A percentile compares a stretch with the other conserved stretches of the same genome.
These are phyloP conservation scores for Acleris sparsana DNA, from an alignment of 2,888 invertebrate genomes.

Conservation along the genomic window DNA sequence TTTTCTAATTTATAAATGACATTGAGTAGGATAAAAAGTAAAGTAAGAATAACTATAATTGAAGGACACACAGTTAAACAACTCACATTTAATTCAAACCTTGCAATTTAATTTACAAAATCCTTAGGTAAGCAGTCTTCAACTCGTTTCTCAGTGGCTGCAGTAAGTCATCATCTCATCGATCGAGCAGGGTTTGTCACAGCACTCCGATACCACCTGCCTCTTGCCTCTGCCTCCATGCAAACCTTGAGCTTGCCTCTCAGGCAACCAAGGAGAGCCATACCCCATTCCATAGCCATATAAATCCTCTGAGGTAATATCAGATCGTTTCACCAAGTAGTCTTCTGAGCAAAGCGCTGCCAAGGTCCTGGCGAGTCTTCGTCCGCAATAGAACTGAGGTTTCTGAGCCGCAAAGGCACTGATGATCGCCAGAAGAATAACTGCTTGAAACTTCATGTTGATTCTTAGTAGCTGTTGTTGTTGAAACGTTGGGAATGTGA, in stretches of 20 bases:
- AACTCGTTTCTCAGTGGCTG: background rate
- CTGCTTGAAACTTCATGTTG: constrained; percentile 9
- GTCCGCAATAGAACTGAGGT: constrained; percentile 10
- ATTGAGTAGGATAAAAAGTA: too few relatives aligned
- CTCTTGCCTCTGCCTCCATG: constrained; percentile 9
- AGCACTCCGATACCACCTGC: constrained; percentile 17
- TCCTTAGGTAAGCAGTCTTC: too few relatives aligned
- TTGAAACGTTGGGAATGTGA: background rate
- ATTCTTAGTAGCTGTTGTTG: background rate
- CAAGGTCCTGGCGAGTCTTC: constrained; percentile 7
- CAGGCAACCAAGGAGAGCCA: constrained; percentile 2
- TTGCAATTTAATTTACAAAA: too few relatives aligned
- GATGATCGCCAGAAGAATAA: background rate
- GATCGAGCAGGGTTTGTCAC: constrained; percentile 14
- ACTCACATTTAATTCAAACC: too few relatives aligned
- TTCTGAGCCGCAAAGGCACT: constrained; percentile 5
- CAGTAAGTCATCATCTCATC: constrained; percentile 13
- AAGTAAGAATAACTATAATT: too few relatives aligned
- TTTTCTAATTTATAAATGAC: too few relatives aligned
- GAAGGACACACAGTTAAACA: too few relatives aligned
- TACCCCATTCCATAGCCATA: background rate
- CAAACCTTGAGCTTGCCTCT: constrained; percentile 1
- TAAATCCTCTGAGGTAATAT: background rate
- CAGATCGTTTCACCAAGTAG: background rate
- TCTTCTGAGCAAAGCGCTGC: constrained; percentile 12